phyloP scores from a whole-genome alignment of 2,113 vertebrate genomes.

The Martes martes region DNA sequence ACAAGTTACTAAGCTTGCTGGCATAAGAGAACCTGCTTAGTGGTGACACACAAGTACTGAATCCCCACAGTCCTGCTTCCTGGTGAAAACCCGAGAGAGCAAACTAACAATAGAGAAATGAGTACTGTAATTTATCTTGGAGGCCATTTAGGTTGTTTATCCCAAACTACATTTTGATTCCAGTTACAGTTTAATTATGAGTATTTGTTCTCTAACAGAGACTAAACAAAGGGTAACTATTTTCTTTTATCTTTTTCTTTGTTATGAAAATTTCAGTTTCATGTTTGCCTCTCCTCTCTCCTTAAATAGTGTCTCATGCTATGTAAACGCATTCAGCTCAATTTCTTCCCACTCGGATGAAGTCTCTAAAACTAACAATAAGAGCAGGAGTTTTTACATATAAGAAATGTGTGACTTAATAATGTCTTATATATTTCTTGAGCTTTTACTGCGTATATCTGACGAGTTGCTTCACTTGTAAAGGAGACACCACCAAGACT shows the following conservation, averaged over 20 bases:
- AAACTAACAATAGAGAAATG: slow-evolving; percentile 48
- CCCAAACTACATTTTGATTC: slow-evolving; percentile 68
- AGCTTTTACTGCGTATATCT: background rate
- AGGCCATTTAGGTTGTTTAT: slow-evolving; percentile 69
- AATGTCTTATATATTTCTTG: background rate
- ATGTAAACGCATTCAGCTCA: slow-evolving; percentile 50
- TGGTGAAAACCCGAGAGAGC: background rate
- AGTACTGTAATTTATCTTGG: slow-evolving; percentile 75
- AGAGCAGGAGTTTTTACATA: slow-evolving; percentile 24
- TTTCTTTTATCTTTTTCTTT: slow-evolving; percentile 71
- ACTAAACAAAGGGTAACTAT: slow-evolving; percentile 73
- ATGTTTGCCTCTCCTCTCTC: slow-evolving; percentile 53
- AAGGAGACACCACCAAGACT: background rate
- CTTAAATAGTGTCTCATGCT: slow-evolving; percentile 72
- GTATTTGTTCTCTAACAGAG: slow-evolving; percentile 74
- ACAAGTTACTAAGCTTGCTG: slow-evolving; percentile 43
- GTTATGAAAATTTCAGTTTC: slow-evolving; percentile 58
- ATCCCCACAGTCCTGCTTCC: slow-evolving; percentile 26
- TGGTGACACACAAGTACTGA: slow-evolving; percentile 6
- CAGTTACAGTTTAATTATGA: slow-evolving; percentile 74
- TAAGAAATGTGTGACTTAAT: background rate
- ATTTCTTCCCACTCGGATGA: slow-evolving; percentile 47
- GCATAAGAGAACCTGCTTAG: background rate
- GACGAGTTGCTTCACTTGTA: background rate
- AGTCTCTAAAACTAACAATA: slow-evolving; percentile 33